phyloP scores from a whole-genome alignment of 2,113 vertebrate species.

The Columba livia region DNA sequence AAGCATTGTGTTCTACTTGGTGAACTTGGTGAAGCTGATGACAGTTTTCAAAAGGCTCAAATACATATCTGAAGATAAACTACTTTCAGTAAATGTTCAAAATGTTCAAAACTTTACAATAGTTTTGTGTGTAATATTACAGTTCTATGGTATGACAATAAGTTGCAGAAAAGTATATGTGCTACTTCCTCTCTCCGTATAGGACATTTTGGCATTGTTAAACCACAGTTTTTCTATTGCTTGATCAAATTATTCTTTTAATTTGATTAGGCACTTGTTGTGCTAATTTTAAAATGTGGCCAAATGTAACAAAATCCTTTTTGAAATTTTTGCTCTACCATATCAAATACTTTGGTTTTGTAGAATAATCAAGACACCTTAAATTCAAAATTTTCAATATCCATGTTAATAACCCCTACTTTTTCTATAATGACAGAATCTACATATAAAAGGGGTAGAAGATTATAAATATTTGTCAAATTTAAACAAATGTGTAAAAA shows the following conservation, averaged over 20 bases:
- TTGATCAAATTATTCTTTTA: background rate
- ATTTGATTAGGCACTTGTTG: background rate
- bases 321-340: background rate
- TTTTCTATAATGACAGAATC: background rate
- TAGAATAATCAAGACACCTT: background rate
- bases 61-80: background rate
- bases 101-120: background rate
- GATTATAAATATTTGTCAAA: background rate
- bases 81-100: background rate
- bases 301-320: background rate
- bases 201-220: background rate
- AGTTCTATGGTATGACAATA: background rate
- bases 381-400: background rate
- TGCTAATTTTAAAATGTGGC: background rate
- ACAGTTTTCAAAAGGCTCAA: background rate
- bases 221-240: background rate
- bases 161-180: background rate
- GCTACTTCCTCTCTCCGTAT: background rate
- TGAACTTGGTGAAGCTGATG: background rate
- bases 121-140: background rate
- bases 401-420: background rate
- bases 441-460: background rate
- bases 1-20: background rate
- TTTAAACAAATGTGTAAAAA: background rate
- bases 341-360: background rate